Percentiles rank a stretch among this genome's conserved stretches.
These are phyloP conservation scores for Psix sp. DNA, from an alignment of 1,140 invertebrate species.

Conservation along the genomic window DNA sequence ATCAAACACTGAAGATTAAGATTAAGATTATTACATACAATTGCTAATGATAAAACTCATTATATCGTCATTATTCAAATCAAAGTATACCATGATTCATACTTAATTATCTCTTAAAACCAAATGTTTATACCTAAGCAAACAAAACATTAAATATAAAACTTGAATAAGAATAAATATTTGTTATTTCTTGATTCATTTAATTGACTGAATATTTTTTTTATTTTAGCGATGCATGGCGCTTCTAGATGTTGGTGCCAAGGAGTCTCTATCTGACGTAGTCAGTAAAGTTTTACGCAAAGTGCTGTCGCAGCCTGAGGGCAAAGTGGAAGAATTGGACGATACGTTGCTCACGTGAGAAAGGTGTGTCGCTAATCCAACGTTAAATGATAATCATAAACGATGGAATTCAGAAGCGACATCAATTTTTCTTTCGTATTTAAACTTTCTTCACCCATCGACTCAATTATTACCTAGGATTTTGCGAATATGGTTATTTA, in stretches of 20 bases:
- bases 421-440: slow-evolving; percentile 3
- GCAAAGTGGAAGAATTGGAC: slow-evolving; percentile 93
- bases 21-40: too few relatives aligned
- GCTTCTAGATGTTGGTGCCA: slow-evolving; percentile 89
- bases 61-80: too few relatives aligned
- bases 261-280: slow-evolving; percentile 91
- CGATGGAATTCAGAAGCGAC: not conserved
- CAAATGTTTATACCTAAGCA: too few relatives aligned
- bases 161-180: too few relatives aligned
- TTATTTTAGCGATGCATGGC: slow-evolving; percentile 83
- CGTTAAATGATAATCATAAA: slow-evolving; percentile 24
- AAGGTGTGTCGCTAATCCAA: slow-evolving; percentile 54
- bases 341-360: slow-evolving; percentile 90
- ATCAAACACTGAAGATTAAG: too few relatives aligned
- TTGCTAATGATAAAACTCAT: too few relatives aligned
- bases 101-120: too few relatives aligned
- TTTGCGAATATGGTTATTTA: slow-evolving; percentile 6
- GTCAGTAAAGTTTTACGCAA: slow-evolving; percentile 89
- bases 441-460: not conserved
- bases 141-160: too few relatives aligned
- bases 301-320: slow-evolving; percentile 84
- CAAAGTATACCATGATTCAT: too few relatives aligned
- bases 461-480: slow-evolving; percentile 1
- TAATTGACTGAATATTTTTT: slow-evolving; percentile 1
- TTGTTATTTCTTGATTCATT: not conserved